Percentiles rank a stretch among this genome's conserved stretches.
These are phyloP conservation scores for Galeopsomyia nigrocyanea DNA, from an alignment of 2,888 invertebrate species.

Conservation along the genomic window DNA sequence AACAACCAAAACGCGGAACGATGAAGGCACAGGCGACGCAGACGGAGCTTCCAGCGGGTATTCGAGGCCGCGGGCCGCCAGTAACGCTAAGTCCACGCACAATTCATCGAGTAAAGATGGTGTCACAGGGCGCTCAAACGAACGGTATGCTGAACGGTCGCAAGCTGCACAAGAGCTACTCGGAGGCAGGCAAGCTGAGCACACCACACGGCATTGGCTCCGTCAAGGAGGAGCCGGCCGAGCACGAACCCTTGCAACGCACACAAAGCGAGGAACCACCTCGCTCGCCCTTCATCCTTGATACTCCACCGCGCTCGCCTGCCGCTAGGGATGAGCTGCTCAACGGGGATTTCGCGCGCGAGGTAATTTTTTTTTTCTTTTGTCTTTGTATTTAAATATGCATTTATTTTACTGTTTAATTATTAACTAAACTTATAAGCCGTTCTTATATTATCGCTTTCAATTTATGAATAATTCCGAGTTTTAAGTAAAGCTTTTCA, in stretches of 20 bases:
- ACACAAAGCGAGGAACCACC: conserved; percentile 90
- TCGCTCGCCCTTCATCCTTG: conserved; percentile 79
- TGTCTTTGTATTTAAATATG: no score
- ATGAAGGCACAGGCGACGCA: conserved; percentile 96
- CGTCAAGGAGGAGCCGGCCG: conserved; percentile 62
- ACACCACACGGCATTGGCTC: conserved; percentile 60
- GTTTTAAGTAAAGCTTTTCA: no score
- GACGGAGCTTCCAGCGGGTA: conserved; percentile 82
- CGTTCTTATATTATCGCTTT: no score
- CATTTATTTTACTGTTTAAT: no score
- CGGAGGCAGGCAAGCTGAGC: conserved; percentile 77
- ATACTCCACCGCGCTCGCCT: conserved; percentile 67
- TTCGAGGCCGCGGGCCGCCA: conserved; percentile 68
- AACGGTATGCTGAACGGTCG: conserved; percentile 84
- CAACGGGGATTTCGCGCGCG: conserved; percentile 56
- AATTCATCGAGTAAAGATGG: conserved; percentile 88
- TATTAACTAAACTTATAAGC: no score
- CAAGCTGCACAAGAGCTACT: conserved; percentile 86
- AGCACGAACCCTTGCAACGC: conserved; percentile 84
- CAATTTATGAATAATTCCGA: no score
- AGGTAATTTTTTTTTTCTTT: conserved; percentile 15
- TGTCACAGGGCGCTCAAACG: conserved; percentile 91
- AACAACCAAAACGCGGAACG: conserved; percentile 81
- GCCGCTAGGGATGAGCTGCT: conserved; percentile 50
- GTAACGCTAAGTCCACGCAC: conserved; percentile 84